Evolutionary conservation across 2,797 vertebrate species (phyloP).

Genomic region (Acipenser oxyrinchus): DNA sequence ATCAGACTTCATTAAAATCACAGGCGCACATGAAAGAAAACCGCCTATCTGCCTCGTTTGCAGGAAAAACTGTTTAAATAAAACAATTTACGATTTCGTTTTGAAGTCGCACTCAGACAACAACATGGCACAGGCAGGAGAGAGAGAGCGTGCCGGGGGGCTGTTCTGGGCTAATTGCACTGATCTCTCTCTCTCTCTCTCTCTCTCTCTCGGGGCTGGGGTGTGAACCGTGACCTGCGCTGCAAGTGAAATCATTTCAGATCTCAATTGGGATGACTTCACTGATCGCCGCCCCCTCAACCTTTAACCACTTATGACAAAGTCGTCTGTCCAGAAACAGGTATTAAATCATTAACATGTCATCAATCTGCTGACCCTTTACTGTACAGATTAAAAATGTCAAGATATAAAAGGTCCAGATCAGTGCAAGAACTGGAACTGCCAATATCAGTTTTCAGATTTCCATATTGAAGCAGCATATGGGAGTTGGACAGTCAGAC

Average conservation of each 20-base stretch:
- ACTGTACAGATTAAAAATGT: too few species aligned
- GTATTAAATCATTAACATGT: too few species aligned
- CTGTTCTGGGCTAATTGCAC: not conserved
- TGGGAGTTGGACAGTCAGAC: too few species aligned
- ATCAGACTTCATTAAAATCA: conserved; percentile 62
- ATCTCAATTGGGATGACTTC: too few species aligned
- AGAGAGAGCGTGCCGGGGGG: not conserved
- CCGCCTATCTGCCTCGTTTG: not conserved
- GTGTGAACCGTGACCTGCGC: not conserved
- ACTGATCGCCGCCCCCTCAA: too few species aligned
- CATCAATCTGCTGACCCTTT: too few species aligned
- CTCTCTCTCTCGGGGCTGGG: not conserved
- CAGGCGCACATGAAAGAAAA: conserved; percentile 63
- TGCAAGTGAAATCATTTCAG: not conserved
- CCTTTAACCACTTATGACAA: too few species aligned
- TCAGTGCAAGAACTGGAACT: too few species aligned
- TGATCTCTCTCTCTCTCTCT: not conserved
- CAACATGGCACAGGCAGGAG: not conserved
- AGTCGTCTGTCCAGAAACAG: too few species aligned
- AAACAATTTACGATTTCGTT: not conserved
- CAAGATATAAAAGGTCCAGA: too few species aligned
- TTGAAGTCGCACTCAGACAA: not conserved
- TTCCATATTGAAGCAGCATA: too few species aligned
- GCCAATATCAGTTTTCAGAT: too few species aligned
- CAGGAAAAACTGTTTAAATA: not conserved